A percentile compares a stretch with the other conserved stretches of the same genome.
Conservation (phyloP, 2,888 invertebrate species). For the Thysanoteuthis rhombus region DNA sequence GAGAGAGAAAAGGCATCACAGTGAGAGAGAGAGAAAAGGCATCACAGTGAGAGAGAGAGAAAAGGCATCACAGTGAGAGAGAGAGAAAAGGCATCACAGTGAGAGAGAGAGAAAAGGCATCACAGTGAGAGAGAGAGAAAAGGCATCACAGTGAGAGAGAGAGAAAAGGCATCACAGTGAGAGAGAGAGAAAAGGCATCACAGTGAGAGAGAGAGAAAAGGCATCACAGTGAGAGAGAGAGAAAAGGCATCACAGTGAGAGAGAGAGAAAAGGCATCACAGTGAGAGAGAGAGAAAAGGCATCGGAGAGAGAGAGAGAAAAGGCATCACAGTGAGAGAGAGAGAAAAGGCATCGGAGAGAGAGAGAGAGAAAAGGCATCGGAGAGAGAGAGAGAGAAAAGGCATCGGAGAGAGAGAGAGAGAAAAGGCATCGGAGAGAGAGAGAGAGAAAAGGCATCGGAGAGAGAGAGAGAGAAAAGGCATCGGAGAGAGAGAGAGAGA, state of each 20-base stretch:
- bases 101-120: neutral
- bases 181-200: neutral
- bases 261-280: neutral
- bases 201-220: too few species aligned
- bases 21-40: too few species aligned
- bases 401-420: neutral
- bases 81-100: neutral
- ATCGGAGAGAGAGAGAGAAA: neutral
- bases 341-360: neutral
- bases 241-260: neutral
- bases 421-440: neutral
- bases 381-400: neutral
- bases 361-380: neutral
- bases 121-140: neutral
- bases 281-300: neutral
- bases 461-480: too few species aligned
- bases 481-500: neutral
- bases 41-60: neutral
- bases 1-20: too few species aligned
- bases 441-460: neutral
- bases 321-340: neutral
- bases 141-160: too few species aligned
- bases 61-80: neutral
- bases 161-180: neutral
- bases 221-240: neutral